Conservation (phyloP, 2,113 vertebrate species). For the Callionymus lyra region DNA sequence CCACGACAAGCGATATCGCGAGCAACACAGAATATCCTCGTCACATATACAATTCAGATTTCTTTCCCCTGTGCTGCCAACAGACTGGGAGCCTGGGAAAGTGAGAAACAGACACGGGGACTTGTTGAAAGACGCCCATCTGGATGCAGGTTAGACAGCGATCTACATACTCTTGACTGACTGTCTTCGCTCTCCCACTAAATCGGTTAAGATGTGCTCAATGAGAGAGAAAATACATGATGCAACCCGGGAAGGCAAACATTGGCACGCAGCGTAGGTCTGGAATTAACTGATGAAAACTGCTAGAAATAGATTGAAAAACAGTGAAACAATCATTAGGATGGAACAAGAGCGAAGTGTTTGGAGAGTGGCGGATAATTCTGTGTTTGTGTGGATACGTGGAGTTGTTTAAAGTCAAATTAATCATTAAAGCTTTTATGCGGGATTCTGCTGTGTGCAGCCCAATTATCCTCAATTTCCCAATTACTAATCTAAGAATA, state of each 20-base stretch:
- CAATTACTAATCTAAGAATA: slow-evolving; percentile 57
- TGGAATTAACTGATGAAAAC: slow-evolving; percentile 46
- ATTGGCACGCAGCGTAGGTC: slow-evolving; percentile 16
- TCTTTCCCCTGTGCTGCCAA: slow-evolving; percentile 23
- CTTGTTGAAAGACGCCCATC: slow-evolving; percentile 61
- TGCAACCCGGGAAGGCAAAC: slow-evolving; percentile 24
- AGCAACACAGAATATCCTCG: slow-evolving; percentile 52
- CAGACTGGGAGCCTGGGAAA: slow-evolving; percentile 46
- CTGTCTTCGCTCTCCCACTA: slow-evolving; percentile 21
- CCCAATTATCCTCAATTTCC: slow-evolving; percentile 62
- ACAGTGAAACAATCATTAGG: slow-evolving; percentile 37
- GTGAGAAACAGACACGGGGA: slow-evolving; percentile 45
- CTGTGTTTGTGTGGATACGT: slow-evolving; percentile 15
- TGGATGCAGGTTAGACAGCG: slow-evolving; percentile 40
- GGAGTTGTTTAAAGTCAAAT: slow-evolving; percentile 46
- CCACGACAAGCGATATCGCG: slow-evolving; percentile 50
- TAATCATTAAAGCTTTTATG: slow-evolving; percentile 62
- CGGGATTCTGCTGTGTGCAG: slow-evolving; percentile 47
- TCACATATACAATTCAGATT: slow-evolving; percentile 60
- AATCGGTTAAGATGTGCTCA: slow-evolving; percentile 36
- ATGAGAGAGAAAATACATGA: slow-evolving; percentile 32
- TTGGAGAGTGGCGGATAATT: slow-evolving; percentile 32
- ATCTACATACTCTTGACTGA: slow-evolving; percentile 38
- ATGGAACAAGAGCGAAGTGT: slow-evolving; percentile 41
- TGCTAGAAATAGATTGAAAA: slow-evolving; percentile 50